A percentile compares a stretch with the other conserved stretches of the same genome.
Evolutionary conservation across 2,888 invertebrate genomes (phyloP).

Genomic region (Pterostichus madidus): DNA sequence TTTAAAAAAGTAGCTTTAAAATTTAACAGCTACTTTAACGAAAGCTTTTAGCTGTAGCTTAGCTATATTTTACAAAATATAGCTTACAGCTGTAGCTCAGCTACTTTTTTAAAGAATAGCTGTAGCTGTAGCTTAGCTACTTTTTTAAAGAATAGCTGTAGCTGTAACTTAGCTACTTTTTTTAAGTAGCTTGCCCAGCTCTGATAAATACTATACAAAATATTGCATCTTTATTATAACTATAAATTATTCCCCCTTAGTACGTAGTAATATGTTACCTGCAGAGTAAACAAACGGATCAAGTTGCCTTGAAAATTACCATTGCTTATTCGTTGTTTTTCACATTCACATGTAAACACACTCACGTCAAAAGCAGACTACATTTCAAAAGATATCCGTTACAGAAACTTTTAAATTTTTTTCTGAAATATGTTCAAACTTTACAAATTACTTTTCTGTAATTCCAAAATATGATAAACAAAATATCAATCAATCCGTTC

Average conservation of each 20-base stretch:
- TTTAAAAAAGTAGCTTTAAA: too few relatives aligned
- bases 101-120: too few relatives aligned
- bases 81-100: too few relatives aligned
- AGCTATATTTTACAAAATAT: too few relatives aligned
- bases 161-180: too few relatives aligned
- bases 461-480: constrained; percentile 44
- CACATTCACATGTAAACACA: constrained; percentile 39
- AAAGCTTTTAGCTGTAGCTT: too few relatives aligned
- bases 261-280: not conserved
- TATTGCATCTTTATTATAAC: not conserved
- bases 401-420: constrained; percentile 30
- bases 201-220: too few relatives aligned
- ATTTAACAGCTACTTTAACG: too few relatives aligned
- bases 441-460: constrained; percentile 45
- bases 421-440: constrained; percentile 41
- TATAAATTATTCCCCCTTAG: not conserved
- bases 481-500: constrained; percentile 33
- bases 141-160: too few relatives aligned
- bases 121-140: too few relatives aligned
- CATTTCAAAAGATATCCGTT: constrained; percentile 36
- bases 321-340: constrained; percentile 37
- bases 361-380: constrained; percentile 30
- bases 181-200: too few relatives aligned
- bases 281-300: constrained; percentile 40
- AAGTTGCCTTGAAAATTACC: constrained; percentile 38